phyloP scores from a whole-genome alignment of 2,888 invertebrate genomes.

The Ormyrus rosae region DNA sequence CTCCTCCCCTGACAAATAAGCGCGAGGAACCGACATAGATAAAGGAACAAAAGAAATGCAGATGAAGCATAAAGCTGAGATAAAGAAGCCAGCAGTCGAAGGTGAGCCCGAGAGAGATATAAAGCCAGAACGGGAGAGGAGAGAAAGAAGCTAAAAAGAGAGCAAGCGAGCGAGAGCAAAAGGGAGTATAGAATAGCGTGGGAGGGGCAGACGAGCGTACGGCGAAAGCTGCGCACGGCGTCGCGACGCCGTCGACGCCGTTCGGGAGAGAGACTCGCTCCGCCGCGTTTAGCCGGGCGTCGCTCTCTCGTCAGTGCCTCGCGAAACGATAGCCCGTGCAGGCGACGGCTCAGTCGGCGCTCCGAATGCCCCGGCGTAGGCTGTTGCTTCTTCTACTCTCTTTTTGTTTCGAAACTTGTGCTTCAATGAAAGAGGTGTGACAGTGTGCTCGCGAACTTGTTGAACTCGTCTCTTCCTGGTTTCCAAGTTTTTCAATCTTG shows the following conservation, averaged over 20 bases:
- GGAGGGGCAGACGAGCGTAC: conserved; percentile 31
- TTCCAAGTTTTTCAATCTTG: background rate
- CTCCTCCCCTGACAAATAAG: no score
- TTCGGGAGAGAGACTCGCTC: conserved; percentile 1
- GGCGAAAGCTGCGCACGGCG: conserved; percentile 52
- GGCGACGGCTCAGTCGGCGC: conserved; percentile 25
- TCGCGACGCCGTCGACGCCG: conserved; percentile 43
- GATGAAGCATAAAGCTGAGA: conserved; percentile 24
- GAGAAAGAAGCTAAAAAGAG: conserved; percentile 26
- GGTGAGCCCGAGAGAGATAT: background rate
- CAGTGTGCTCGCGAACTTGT: background rate
- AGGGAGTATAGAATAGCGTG: conserved; percentile 3
- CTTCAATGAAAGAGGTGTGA: background rate
- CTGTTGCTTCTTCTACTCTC: background rate
- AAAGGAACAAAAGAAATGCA: conserved; percentile 17
- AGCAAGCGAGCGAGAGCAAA: conserved; percentile 15
- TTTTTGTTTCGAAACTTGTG: background rate
- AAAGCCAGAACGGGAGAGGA: background rate
- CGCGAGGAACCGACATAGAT: background rate
- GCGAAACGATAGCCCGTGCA: conserved; percentile 48
- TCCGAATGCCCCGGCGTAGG: background rate
- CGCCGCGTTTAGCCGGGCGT: conserved; percentile 55
- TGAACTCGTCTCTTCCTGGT: background rate
- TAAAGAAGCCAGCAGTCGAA: conserved; percentile 34
- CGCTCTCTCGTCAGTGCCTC: conserved; percentile 55